Evolutionary conservation across 1,140 invertebrate genomes (phyloP).

Genomic region (Diorhabda carinulata): DNA sequence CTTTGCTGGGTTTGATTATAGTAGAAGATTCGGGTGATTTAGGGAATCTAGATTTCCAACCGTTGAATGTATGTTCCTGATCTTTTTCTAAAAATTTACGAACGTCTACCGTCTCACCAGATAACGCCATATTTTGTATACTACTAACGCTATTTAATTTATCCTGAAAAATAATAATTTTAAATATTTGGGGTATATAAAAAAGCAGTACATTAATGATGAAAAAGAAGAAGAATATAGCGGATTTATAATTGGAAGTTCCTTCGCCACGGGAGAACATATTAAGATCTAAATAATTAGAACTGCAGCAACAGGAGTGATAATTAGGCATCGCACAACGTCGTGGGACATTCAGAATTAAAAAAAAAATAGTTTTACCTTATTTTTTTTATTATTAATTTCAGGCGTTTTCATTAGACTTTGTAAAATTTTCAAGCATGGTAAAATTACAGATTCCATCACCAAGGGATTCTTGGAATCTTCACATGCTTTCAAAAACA

Average conservation of each 20-base stretch:
- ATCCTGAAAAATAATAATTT: slow-evolving; percentile 46
- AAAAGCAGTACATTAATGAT: not conserved
- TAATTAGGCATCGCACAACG: too few species aligned
- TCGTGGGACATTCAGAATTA: too few species aligned
- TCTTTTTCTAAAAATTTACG: slow-evolving; percentile 74
- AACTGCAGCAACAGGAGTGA: too few species aligned
- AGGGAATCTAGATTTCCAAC: slow-evolving; percentile 56
- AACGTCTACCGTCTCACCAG: slow-evolving; percentile 67
- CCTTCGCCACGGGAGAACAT: too few species aligned
- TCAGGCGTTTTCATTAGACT: slow-evolving; percentile 70
- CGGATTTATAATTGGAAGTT: too few species aligned
- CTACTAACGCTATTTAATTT: slow-evolving; percentile 49
- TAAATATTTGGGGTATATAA: not conserved
- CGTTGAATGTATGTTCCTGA: slow-evolving; percentile 63
- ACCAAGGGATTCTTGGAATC: slow-evolving; percentile 68
- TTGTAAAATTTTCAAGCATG: slow-evolving; percentile 81
- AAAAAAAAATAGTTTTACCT: not conserved
- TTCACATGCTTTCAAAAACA: slow-evolving; percentile 74
- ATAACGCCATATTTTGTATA: slow-evolving; percentile 22
- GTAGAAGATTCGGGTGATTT: slow-evolving; percentile 1
- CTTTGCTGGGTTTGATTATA: not conserved
- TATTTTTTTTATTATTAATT: slow-evolving; percentile 47
- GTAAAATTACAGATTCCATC: slow-evolving; percentile 73
- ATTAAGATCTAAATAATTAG: too few species aligned
- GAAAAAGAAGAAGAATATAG: too few species aligned